Conservation (phyloP, 2,888 invertebrate species). For the Gortyna flavago region DNA sequence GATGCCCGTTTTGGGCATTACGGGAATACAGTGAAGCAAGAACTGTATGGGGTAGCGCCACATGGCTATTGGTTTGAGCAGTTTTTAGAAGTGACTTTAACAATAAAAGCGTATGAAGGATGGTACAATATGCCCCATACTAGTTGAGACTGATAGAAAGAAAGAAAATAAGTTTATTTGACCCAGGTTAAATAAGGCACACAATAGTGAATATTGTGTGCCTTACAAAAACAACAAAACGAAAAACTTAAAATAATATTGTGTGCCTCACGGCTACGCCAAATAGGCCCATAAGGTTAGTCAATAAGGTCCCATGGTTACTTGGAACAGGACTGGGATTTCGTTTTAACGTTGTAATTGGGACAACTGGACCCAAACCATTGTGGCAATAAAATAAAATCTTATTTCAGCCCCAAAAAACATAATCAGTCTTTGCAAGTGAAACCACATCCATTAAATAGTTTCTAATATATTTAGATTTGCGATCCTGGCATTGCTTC, state of each 20-base stretch:
- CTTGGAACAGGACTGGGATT: background rate
- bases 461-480: no score
- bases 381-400: background rate
- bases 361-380: background rate
- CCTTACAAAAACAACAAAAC: no score
- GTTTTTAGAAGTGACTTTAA: background rate
- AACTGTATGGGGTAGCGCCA: conserved; percentile 45
- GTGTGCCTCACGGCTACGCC: no score
- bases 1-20: conserved; percentile 77
- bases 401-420: background rate
- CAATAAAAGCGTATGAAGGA: background rate
- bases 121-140: background rate
- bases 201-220: no score
- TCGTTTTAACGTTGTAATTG: background rate
- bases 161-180: no score
- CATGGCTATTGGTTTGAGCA: background rate
- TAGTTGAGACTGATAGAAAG: background rate
- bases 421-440: background rate
- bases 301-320: background rate
- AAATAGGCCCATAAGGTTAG: no score
- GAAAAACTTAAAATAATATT: no score
- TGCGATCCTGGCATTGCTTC: no score
- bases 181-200: no score
- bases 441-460: no score
- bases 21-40: conserved; percentile 58